Evolutionary conservation across 2,888 invertebrate species (phyloP), one percentile per base, ranked within the genome.

Genomic region (Nomada goodeniana): DNA sequence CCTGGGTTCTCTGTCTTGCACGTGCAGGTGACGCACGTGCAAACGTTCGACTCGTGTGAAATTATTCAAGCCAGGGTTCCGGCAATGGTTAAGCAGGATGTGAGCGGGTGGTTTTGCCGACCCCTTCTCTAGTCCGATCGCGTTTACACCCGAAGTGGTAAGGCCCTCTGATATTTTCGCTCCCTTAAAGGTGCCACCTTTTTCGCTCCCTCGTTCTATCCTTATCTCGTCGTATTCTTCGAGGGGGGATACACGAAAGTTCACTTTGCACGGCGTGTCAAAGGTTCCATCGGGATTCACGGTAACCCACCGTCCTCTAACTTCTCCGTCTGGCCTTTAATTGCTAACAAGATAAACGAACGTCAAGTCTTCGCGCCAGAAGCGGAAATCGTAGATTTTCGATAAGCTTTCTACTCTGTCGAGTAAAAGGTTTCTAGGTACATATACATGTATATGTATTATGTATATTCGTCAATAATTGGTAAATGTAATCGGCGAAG

Each of bases 221-320:
- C 82, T 81, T 83, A 80, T 81, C 87, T 71, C 78, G 64, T 73
- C 79, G 82, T 87, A 86, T 69, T 79, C 26, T 79, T 83, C 82
- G 69, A 65, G 64, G 80, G 81, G 80, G 83, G 71, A 83, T 90
- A 92, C 92, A 92, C 89, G 92, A 92, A 92, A 92, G 88, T 91
- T 91, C 91, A 92, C 92, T 92, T 92, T 92, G 88, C 89, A 84
- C 86, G 87, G 89, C 88, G 88, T 91, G 90, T 91, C 90, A 89
- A 90, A 91, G 91, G 88, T 87, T 83, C 82, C 74, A 77, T 36
- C 60, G 26, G 84, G 75, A 76, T 72, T 75, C 82, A 59, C 65
- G 50, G 82, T 70, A 76, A 67, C 64, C 76, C 64, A 60, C 76
- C 70, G 67, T 68, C 70, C 85, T 67, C 79, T 59, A 68, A 55